phyloP scores from a whole-genome alignment of 2,888 invertebrate species.

The Bibio marci region DNA sequence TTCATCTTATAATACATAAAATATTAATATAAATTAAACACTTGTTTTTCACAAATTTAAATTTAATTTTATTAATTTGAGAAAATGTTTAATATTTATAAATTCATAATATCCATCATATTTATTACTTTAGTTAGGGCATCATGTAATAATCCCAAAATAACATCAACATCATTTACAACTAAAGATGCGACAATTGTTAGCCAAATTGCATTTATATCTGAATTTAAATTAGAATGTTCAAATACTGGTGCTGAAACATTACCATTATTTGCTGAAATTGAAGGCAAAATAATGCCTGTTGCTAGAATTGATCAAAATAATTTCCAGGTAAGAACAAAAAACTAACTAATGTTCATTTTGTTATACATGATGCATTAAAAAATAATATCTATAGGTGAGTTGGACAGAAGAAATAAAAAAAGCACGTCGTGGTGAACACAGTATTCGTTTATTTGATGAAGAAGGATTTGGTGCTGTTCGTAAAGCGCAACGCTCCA shows the following conservation, averaged over 20 bases:
- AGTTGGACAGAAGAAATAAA: constrained; percentile 87
- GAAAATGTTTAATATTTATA: too few species aligned
- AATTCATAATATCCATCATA: too few species aligned
- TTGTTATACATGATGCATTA: constrained; percentile 1
- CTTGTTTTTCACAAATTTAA: too few species aligned
- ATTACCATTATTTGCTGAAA: constrained; percentile 73
- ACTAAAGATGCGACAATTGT: constrained; percentile 86
- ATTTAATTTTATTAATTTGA: too few species aligned
- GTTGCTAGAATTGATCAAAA: constrained; percentile 62
- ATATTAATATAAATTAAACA: too few species aligned
- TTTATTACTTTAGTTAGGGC: too few species aligned
- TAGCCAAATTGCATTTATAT: constrained; percentile 76
- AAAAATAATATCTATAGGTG: constrained; percentile 41
- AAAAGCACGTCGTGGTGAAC: constrained; percentile 64
- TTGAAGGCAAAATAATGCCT: constrained; percentile 69
- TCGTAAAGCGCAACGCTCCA: constrained; percentile 61
- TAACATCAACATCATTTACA: constrained; percentile 66
- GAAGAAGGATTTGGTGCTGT: constrained; percentile 83
- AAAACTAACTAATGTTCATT: constrained; percentile 7
- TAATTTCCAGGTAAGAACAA: constrained; percentile 73
- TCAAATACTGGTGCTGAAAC: constrained; percentile 41
- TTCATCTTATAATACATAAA: too few species aligned
- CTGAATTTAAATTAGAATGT: constrained; percentile 78
- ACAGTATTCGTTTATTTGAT: constrained; percentile 66
- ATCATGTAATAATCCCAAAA: constrained; percentile 43